Conservation (phyloP, 2,888 invertebrate genomes). For the Melipona beecheii region DNA sequence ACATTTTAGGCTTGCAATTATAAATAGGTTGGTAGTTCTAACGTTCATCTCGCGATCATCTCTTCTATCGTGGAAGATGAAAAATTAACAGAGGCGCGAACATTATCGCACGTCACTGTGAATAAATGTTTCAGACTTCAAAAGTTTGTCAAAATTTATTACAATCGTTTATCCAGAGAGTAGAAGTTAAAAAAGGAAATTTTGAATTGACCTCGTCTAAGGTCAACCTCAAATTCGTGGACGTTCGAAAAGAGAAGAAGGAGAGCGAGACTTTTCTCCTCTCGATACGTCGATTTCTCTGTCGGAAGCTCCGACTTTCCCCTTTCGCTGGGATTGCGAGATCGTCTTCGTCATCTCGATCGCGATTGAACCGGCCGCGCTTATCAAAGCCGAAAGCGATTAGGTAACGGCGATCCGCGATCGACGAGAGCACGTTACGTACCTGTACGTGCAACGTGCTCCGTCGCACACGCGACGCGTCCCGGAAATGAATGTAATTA, state of each 20-base stretch:
- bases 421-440: background rate
- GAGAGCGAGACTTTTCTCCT: background rate
- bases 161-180: too few relatives aligned
- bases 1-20: too few relatives aligned
- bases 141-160: too few relatives aligned
- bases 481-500: constrained; percentile 49
- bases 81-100: too few relatives aligned
- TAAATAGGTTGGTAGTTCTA: too few relatives aligned
- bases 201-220: background rate
- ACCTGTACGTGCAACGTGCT: too few relatives aligned
- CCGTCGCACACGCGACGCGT: background rate
- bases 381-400: constrained; percentile 31
- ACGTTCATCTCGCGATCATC: too few relatives aligned
- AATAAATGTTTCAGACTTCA: too few relatives aligned
- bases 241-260: background rate
- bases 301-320: background rate
- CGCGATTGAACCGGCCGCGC: background rate
- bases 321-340: constrained; percentile 12
- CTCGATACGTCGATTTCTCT: constrained; percentile 13
- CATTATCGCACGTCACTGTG: too few relatives aligned
- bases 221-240: background rate
- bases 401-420: constrained; percentile 31
- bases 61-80: too few relatives aligned
- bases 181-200: too few relatives aligned
- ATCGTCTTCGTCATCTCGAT: background rate